A percentile compares a stretch with the other conserved stretches of the same genome.
These are phyloP conservation scores for Rallus crepitans DNA, from an alignment of 2,797 vertebrate species.

Conservation along the genomic window DNA sequence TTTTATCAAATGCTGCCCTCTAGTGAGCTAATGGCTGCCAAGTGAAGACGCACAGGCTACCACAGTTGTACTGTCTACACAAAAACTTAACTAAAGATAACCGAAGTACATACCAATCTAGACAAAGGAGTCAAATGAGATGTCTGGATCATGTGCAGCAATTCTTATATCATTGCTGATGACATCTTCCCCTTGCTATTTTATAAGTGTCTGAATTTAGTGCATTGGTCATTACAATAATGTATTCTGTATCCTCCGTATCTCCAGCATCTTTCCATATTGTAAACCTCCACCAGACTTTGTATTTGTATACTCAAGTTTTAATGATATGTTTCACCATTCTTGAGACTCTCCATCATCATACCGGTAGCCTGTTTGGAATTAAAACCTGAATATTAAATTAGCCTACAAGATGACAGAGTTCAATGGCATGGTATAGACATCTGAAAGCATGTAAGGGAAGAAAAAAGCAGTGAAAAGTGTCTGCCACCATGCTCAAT, in stretches of 20 bases:
- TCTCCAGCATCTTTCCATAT: background rate
- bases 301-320: background rate
- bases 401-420: background rate
- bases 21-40: slow-evolving; percentile 67
- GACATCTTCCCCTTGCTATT: background rate
- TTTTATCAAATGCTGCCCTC: slow-evolving; percentile 86
- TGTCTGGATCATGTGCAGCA: background rate
- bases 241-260: background rate
- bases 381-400: background rate
- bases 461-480: background rate
- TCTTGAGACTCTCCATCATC: background rate
- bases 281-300: background rate
- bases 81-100: slow-evolving; percentile 23
- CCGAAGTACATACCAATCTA: background rate
- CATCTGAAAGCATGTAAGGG: background rate
- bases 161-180: background rate
- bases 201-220: background rate
- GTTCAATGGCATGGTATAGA: background rate
- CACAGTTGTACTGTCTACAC: background rate
- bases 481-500: background rate
- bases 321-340: background rate
- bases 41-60: background rate
- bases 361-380: background rate
- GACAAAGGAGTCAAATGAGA: background rate
- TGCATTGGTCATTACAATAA: background rate